A percentile compares a stretch with the other conserved stretches of the same genome.
These are phyloP conservation scores for Zelostemma sp. DNA, from an alignment of 1,140 invertebrate species.

Conservation along the genomic window DNA sequence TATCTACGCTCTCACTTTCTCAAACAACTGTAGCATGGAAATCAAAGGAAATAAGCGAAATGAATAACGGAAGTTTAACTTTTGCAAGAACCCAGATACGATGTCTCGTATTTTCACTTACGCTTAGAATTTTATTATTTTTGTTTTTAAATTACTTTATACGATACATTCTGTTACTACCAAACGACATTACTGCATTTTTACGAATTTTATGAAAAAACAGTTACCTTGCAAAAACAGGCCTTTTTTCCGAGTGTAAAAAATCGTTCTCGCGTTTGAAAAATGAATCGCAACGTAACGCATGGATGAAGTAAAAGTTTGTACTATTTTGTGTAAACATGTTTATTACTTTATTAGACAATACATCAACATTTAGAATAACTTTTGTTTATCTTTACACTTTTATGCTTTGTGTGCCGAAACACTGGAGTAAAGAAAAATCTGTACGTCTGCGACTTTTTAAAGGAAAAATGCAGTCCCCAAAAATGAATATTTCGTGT, in stretches of 20 bases:
- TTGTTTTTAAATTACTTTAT: not conserved
- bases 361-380: not conserved
- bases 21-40: too few relatives aligned
- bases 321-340: slow-evolving; percentile 1
- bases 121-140: not conserved
- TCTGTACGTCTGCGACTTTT: too few relatives aligned
- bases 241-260: not conserved
- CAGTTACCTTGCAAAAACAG: not conserved
- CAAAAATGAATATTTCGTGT: too few relatives aligned
- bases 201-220: not conserved
- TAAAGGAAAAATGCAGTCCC: not conserved
- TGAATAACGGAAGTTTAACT: too few relatives aligned
- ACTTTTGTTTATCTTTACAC: too few relatives aligned
- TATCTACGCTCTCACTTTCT: not conserved
- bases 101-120: not conserved
- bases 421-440: too few relatives aligned
- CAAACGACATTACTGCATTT: not conserved
- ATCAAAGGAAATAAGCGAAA: too few relatives aligned
- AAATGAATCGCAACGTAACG: too few relatives aligned
- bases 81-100: not conserved
- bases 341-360: not conserved
- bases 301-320: not conserved
- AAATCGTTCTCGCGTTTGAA: not conserved
- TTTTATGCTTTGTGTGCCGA: too few relatives aligned
- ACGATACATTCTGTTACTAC: slow-evolving; percentile 3